Percentiles rank a stretch among this genome's conserved stretches.
Conservation (phyloP, 2,888 invertebrate species). For the Stenodera caucasica region DNA sequence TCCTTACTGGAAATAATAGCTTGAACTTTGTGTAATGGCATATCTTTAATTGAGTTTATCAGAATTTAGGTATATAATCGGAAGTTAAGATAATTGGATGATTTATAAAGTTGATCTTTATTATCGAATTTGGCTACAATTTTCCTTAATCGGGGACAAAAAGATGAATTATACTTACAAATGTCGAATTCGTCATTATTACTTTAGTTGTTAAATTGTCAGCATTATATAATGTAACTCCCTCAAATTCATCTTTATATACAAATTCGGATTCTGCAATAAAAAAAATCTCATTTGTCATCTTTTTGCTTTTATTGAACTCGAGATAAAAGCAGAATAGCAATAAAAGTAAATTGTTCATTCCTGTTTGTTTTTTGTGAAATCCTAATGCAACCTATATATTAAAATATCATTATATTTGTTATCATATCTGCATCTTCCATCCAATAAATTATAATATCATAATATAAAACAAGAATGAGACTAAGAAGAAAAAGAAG, state of each 20-base stretch:
- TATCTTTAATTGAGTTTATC: too few relatives aligned
- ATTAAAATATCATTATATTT: background rate
- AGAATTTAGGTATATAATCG: too few relatives aligned
- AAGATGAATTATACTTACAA: constrained; percentile 65
- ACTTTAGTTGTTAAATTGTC: constrained; percentile 72
- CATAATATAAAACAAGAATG: background rate
- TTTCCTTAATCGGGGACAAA: background rate
- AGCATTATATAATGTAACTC: constrained; percentile 77
- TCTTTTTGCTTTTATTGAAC: background rate
- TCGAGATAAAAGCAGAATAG: background rate
- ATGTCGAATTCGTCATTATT: constrained; percentile 79
- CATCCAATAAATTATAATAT: constrained; percentile 10
- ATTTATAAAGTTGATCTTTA: background rate
- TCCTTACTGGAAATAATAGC: too few relatives aligned
- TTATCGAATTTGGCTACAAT: background rate
- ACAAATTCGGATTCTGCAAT: constrained; percentile 76
- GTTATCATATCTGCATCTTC: constrained; percentile 1
- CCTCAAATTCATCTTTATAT: constrained; percentile 75
- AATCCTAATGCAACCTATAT: background rate
- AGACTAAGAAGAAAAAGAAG: background rate
- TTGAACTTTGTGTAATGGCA: too few relatives aligned
- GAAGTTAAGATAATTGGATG: too few relatives aligned
- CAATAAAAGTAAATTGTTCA: background rate
- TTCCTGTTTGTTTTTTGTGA: background rate
- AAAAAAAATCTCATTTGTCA: constrained; percentile 26